Evolutionary conservation across 1,140 invertebrate genomes (phyloP).

Genomic region (Zaprionus ghesquierei): DNA sequence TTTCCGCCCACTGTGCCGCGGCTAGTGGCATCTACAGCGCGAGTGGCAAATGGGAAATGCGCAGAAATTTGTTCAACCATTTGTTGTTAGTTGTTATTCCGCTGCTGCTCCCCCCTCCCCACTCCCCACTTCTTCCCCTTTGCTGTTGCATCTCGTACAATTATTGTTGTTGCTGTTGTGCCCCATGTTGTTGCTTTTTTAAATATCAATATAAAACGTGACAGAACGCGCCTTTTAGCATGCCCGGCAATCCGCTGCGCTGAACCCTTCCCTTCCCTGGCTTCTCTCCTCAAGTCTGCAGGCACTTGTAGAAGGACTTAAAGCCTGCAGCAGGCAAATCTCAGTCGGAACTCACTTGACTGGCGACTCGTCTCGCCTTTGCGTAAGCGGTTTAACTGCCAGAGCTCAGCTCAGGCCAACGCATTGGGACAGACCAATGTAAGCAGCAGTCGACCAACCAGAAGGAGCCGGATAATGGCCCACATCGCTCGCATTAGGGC

Average conservation of each 20-base stretch:
- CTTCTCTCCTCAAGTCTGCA: no score
- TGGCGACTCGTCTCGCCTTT: conserved; percentile 5
- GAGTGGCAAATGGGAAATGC: conserved; percentile 57
- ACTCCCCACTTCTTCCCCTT: neutral
- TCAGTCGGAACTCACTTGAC: neutral
- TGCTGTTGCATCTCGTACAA: neutral
- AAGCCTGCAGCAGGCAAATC: conserved; percentile 23
- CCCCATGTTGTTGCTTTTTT: conserved; percentile 62
- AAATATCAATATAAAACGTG: conserved; percentile 81
- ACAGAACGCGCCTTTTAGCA: conserved; percentile 49
- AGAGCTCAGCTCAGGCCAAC: neutral
- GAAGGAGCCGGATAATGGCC: neutral
- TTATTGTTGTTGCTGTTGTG: conserved; percentile 27
- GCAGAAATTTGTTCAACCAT: conserved; percentile 76
- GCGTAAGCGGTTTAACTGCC: conserved; percentile 57
- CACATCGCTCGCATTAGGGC: neutral
- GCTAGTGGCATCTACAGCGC: conserved; percentile 40
- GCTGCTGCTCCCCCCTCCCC: neutral
- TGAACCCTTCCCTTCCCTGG: no score
- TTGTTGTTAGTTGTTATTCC: conserved; percentile 67
- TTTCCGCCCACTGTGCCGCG: neutral
- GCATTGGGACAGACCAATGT: conserved; percentile 4
- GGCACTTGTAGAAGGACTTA: neutral
- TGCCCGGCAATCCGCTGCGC: neutral
- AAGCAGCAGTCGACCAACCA: neutral